These are phyloP conservation scores for Cygnus atratus DNA, from an alignment of 2,113 vertebrate species.

Conservation along the genomic window DNA sequence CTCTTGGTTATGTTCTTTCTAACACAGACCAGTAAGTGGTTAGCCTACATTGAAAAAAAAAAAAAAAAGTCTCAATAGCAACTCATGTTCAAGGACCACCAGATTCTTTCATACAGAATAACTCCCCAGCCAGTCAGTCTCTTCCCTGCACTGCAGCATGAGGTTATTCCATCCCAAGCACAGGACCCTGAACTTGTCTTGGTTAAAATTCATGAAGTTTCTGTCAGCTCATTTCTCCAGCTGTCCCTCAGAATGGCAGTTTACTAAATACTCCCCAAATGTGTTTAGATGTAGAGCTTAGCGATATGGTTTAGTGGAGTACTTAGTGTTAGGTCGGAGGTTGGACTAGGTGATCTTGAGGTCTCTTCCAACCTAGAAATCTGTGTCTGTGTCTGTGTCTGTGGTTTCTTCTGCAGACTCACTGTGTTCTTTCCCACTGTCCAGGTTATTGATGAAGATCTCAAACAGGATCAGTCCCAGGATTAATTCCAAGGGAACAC, in stretches of 20 bases:
- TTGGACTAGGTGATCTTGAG: too few relatives aligned
- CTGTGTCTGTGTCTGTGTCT: too few relatives aligned
- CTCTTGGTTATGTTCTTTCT: background rate
- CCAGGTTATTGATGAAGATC: background rate
- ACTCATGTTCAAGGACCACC: background rate
- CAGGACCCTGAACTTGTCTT: background rate
- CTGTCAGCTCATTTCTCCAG: background rate
- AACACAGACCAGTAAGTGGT: background rate
- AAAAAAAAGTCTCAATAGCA: background rate
- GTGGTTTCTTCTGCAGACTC: background rate
- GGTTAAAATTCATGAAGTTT: background rate
- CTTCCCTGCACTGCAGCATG: fast-evolving
- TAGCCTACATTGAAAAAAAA: background rate
- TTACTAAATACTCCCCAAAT: background rate
- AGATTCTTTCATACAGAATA: background rate
- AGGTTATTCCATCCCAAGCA: background rate
- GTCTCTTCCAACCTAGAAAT: too few relatives aligned
- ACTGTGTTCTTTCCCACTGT: background rate
- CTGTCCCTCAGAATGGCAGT: background rate
- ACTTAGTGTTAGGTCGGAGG: too few relatives aligned
- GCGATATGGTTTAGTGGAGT: too few relatives aligned
- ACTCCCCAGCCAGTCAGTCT: background rate
- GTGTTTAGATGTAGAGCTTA: too few relatives aligned
- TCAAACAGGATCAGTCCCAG: background rate
- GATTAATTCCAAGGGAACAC: background rate